Base-by-base conservation (phyloP, 2,888 invertebrate genomes). In the Resseliella maxima region DNA sequence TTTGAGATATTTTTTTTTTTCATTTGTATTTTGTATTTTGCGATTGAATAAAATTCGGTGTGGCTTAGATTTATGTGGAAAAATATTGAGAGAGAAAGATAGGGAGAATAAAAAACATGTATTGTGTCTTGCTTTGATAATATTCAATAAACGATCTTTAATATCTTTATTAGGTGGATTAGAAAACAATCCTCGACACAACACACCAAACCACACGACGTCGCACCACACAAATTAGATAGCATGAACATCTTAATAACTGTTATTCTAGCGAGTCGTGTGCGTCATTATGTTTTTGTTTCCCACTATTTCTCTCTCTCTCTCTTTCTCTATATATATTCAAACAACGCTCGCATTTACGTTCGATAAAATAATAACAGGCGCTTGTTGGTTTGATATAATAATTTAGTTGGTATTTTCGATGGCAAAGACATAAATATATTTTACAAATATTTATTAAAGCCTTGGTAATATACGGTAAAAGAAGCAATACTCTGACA, bases 401-500 rank as follows among this genome's bases (percentile, higher is more conserved):
- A 38, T 83, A 38, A 38, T 83, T 83, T 38, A 38, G 38, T 38
- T 83, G 2, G 36, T 27, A 83, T 83, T 83, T n/a, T n/a, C n/a
- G n/a, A 38, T 2, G 38, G 38, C n/a, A 83, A 83, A n/a, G n/a
- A 38, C 36, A 83, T 83, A 83, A 83, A 83, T 83, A 83, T 83
- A 38, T 83, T 83, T 83, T 83, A 83, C 83, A 83, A 83, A 83
- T 83, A 83, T 83, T 83, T 83, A 83, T 83, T 83, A 38, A 72
- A 83, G 83, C 83, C 24, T 83, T 83, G 83, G n/a, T 38, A 38
- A 38, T 38, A n/a, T n/a, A 24, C 31, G 21, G 81, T 81, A 81
- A 36, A 35, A 81, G 36, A 12, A 27, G 12, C 15, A 36, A 81
- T 81, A 81, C 35, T 3, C 38, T 18, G 31, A 72, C 72, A 31